Percentiles rank a stretch among this genome's conserved stretches.
phyloP scores from a whole-genome alignment of 53 echinoderm and acorn worm species.

The Stichopus horrens region DNA sequence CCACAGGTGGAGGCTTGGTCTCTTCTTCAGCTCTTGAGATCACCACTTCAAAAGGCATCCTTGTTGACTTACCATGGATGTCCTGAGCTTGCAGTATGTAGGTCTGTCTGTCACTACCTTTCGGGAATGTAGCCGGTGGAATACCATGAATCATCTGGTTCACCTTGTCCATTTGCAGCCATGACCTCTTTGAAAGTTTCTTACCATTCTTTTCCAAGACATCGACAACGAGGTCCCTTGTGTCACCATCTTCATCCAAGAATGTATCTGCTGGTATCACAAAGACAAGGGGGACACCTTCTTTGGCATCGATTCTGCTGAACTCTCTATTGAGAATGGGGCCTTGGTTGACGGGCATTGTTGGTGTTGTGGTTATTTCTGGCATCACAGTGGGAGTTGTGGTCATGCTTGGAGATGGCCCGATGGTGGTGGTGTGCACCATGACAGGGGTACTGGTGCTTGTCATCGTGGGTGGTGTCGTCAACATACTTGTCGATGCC shows the following conservation, averaged over 20 bases:
- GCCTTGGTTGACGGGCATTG: constrained; percentile 21
- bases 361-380: constrained; percentile 15
- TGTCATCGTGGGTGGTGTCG: constrained; percentile 34
- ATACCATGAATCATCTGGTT: constrained; percentile 70
- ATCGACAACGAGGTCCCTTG: constrained; percentile 64
- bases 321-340: constrained; percentile 41
- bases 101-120: constrained; percentile 36
- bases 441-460: background rate
- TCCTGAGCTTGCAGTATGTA: constrained; percentile 76
- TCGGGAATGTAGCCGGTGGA: constrained; percentile 50
- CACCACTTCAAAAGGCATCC: constrained; percentile 73
- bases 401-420: constrained; percentile 45
- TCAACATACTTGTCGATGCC: constrained; percentile 71
- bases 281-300: constrained; percentile 68
- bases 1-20: constrained; percentile 68
- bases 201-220: constrained; percentile 53
- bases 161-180: constrained; percentile 86
- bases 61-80: constrained; percentile 52
- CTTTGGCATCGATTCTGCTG: constrained; percentile 63
- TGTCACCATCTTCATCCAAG: constrained; percentile 91
- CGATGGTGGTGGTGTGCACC: constrained; percentile 51
- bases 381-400: constrained; percentile 28
- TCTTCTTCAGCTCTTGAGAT: constrained; percentile 58
- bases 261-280: constrained; percentile 75
- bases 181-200: constrained; percentile 57